Evolutionary conservation across 2,888 invertebrate genomes (phyloP).

Genomic region (Thymelicus sylvestris): DNA sequence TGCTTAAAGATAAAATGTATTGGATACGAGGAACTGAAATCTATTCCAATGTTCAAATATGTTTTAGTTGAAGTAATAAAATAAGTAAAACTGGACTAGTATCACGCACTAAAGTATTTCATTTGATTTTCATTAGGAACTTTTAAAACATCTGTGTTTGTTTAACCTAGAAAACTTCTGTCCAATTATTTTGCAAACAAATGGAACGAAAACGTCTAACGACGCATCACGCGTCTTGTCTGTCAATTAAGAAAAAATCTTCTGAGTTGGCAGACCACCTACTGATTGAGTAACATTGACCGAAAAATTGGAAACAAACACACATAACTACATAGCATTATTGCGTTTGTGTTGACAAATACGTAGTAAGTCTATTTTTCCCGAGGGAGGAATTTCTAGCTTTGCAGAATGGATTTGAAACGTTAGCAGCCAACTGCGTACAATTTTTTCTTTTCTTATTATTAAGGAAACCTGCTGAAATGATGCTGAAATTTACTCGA

Average conservation of each 20-base stretch:
- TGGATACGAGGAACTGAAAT: background rate
- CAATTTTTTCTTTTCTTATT: no score
- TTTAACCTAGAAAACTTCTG: background rate
- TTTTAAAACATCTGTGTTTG: background rate
- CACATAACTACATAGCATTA: background rate
- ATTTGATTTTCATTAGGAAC: background rate
- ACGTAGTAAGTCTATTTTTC: conserved; percentile 8
- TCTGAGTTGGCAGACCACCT: conserved; percentile 7
- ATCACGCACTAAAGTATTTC: no score
- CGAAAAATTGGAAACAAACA: conserved; percentile 1
- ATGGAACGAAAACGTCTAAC: background rate
- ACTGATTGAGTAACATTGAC: conserved; percentile 26
- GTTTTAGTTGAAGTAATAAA: no score
- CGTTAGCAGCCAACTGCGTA: no score
- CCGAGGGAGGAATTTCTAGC: no score
- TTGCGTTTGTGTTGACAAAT: conserved; percentile 6
- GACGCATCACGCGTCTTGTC: conserved; percentile 1
- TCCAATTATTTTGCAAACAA: background rate
- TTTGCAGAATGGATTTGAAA: no score
- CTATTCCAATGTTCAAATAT: background rate
- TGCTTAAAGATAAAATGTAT: conserved; percentile 6
- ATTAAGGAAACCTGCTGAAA: no score
- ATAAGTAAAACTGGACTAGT: no score
- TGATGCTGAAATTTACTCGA: no score
- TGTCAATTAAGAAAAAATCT: conserved; percentile 13